A percentile compares a stretch with the other conserved stretches of the same genome.
Conservation (phyloP, 1,140 invertebrate species). For the Pseudoatta argentina region DNA sequence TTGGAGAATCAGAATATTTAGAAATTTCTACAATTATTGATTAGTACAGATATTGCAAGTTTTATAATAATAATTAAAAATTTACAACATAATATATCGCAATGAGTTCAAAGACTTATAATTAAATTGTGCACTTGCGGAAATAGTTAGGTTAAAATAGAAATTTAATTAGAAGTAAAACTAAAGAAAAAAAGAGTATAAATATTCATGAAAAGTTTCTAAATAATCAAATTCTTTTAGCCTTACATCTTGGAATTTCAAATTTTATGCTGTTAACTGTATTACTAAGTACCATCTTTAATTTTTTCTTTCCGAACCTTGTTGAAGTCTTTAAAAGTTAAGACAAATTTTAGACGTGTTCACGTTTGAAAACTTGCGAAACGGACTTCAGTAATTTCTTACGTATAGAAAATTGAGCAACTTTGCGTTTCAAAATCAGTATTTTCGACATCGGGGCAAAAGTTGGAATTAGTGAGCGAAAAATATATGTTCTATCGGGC, state of each 20-base stretch:
- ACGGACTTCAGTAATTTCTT: slow-evolving; percentile 1
- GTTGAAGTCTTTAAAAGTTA: background rate
- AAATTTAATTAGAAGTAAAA: background rate
- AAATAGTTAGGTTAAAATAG: background rate
- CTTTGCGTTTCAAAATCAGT: slow-evolving; percentile 3
- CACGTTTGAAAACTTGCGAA: slow-evolving; percentile 19
- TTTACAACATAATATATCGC: background rate
- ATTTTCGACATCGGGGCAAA: slow-evolving; percentile 9
- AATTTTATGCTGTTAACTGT: slow-evolving; percentile 1
- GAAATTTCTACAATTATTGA: background rate
- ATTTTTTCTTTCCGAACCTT: background rate
- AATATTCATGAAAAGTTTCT: background rate
- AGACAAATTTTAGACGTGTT: background rate
- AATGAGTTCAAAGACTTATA: background rate
- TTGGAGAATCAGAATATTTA: background rate
- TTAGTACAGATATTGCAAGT: background rate
- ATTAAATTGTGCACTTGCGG: background rate
- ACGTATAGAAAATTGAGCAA: slow-evolving; percentile 1
- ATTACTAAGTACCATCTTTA: background rate
- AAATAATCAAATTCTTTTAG: background rate
- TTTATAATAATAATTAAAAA: background rate
- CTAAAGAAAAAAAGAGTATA: background rate
- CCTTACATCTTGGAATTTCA: background rate
- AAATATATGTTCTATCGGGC: slow-evolving; percentile 28
- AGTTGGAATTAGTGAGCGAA: slow-evolving; percentile 1